Evolutionary conservation across 2,888 invertebrate species (phyloP).

Genomic region (Macaria liturata): DNA sequence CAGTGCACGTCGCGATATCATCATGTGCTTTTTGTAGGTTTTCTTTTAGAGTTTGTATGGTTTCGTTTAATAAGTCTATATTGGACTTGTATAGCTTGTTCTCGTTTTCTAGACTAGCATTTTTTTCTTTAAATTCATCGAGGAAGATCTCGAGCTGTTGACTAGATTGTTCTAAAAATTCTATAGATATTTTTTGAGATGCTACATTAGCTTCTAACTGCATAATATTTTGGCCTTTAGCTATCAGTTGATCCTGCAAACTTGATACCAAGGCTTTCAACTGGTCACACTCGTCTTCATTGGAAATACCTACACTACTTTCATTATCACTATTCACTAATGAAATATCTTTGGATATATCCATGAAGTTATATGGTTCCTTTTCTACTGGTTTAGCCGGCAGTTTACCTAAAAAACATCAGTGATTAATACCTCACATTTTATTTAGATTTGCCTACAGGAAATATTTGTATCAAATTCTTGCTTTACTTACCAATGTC

Average conservation of each 20-base stretch:
- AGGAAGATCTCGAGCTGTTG: slow-evolving; percentile 50
- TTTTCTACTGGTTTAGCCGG: slow-evolving; percentile 35
- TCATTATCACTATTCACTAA: slow-evolving; percentile 64
- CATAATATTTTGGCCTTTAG: slow-evolving; percentile 51
- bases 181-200: slow-evolving; percentile 53
- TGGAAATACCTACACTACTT: slow-evolving; percentile 45
- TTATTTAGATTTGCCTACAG: no score
- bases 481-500: slow-evolving; percentile 47
- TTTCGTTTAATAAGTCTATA: slow-evolving; percentile 57
- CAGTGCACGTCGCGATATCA: slow-evolving; percentile 61
- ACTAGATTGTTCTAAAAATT: slow-evolving; percentile 53
- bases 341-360: slow-evolving; percentile 64
- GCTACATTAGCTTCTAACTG: slow-evolving; percentile 57
- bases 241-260: slow-evolving; percentile 50
- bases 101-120: slow-evolving; percentile 53
- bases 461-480: no score
- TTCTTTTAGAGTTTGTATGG: slow-evolving; percentile 57
- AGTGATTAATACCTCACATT: no score
- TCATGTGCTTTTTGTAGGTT: slow-evolving; percentile 48
- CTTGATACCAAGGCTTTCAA: slow-evolving; percentile 44
- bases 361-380: slow-evolving; percentile 54
- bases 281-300: slow-evolving; percentile 40
- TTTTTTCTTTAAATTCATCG: slow-evolving; percentile 49
- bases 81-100: slow-evolving; percentile 55
- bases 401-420: slow-evolving; percentile 19